These are phyloP conservation scores for Palythoa caribaeorum DNA, from an alignment of 92 coral and sea anemone genomes.

Conservation along the genomic window DNA sequence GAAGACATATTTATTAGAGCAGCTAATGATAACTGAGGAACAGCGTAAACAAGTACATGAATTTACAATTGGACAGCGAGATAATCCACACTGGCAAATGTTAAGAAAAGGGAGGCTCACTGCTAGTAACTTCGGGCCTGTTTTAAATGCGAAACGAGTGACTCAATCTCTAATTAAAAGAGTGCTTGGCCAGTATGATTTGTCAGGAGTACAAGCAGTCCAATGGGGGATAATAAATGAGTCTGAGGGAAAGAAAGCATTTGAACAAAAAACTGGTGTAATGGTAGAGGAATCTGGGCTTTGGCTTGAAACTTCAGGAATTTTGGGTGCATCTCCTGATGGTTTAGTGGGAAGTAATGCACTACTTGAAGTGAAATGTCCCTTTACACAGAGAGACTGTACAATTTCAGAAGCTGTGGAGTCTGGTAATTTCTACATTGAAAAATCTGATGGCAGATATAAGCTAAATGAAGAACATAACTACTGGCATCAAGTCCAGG, in stretches of 20 bases:
- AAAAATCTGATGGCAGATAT: slow-evolving; percentile 18
- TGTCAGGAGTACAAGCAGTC: slow-evolving; percentile 19
- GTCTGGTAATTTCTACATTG: background rate
- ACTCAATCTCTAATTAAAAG: slow-evolving; percentile 14
- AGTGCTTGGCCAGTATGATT: slow-evolving; percentile 21
- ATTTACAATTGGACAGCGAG: slow-evolving; percentile 25
- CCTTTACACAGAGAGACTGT: background rate
- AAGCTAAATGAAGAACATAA: slow-evolving; percentile 20
- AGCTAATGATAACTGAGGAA: slow-evolving; percentile 11
- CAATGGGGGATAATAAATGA: background rate
- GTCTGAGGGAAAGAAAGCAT: slow-evolving; percentile 16
- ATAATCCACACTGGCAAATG: background rate
- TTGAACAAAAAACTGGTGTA: background rate
- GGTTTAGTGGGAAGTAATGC: slow-evolving; percentile 2
- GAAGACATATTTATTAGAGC: slow-evolving; percentile 10
- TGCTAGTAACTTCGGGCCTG: background rate
- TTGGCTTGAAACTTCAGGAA: background rate
- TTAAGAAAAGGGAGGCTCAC: background rate
- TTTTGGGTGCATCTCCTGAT: background rate
- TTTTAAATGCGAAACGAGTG: background rate
- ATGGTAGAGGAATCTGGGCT: background rate
- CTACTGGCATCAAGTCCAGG: slow-evolving; percentile 70
- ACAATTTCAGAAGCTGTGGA: background rate
- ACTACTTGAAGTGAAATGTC: slow-evolving; percentile 6
- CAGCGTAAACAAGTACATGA: slow-evolving; percentile 7